phyloP scores from a whole-genome alignment of 2,888 invertebrate genomes.

The Pocota personata region DNA sequence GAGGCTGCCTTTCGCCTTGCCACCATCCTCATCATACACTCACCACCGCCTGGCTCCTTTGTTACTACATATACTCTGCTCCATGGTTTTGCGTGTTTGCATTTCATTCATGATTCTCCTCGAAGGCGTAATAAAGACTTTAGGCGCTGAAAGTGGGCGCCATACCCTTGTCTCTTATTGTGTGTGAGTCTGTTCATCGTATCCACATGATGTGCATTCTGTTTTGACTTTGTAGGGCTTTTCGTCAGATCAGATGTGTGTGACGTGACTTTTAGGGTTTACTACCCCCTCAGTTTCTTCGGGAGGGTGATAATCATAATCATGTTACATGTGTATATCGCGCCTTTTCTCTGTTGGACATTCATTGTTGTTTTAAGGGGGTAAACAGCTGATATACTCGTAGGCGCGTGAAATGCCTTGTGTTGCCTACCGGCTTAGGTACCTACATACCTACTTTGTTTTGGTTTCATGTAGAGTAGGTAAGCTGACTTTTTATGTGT shows the following conservation, averaged over 20 bases:
- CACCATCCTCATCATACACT: background rate
- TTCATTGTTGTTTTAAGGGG: conserved; percentile 14
- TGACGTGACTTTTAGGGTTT: conserved; percentile 57
- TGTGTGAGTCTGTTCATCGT: conserved; percentile 36
- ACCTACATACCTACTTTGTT: background rate
- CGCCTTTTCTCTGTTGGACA: conserved; percentile 13
- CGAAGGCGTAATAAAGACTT: conserved; percentile 72
- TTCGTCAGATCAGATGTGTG: conserved; percentile 58
- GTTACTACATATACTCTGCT: conserved; percentile 49
- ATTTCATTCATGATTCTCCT: conserved; percentile 73
- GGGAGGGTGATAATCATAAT: conserved; percentile 20
- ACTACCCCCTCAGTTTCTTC: conserved; percentile 3
- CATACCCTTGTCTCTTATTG: conserved; percentile 34
- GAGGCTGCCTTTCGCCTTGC: conserved; percentile 29
- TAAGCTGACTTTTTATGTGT: too few species aligned
- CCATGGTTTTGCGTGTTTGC: conserved; percentile 67
- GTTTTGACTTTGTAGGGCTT: conserved; percentile 43
- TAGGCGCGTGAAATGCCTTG: background rate
- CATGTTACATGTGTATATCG: conserved; percentile 46
- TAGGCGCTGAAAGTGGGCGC: conserved; percentile 71
- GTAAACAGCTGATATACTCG: conserved; percentile 30
- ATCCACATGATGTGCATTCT: conserved; percentile 30
- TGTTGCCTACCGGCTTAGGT: background rate
- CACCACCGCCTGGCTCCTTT: conserved; percentile 22
- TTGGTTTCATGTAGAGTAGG: background rate